Conservation (phyloP, 2,888 invertebrate species). For the Aleiodes leptofemur region DNA sequence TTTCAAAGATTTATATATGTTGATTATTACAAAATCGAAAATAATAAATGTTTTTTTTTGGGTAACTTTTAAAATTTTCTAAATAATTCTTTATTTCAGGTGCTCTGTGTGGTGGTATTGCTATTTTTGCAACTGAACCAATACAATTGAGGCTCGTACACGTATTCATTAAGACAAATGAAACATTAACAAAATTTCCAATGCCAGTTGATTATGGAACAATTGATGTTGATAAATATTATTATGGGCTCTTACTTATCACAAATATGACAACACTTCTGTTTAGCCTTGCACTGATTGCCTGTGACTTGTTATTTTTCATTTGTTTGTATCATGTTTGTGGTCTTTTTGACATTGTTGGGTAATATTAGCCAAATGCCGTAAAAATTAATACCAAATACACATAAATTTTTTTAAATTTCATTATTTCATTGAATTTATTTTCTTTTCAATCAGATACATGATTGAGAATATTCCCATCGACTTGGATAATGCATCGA, state of each 20-base stretch:
- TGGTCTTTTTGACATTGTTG: neutral
- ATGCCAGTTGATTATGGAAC: constrained; percentile 18
- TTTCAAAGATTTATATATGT: constrained; percentile 6
- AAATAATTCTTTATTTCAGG: no score
- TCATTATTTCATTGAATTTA: no score
- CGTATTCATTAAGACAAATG: neutral
- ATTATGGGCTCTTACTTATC: neutral
- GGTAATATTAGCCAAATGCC: neutral
- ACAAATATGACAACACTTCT: neutral
- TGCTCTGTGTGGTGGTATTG: neutral
- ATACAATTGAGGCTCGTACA: constrained; percentile 12
- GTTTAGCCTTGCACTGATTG: neutral
- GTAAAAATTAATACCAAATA: no score
- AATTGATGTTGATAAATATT: constrained; percentile 9
- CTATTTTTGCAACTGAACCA: constrained; percentile 1
- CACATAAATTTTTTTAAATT: no score
- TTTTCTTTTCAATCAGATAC: no score
- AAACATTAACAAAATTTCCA: neutral
- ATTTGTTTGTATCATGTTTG: neutral
- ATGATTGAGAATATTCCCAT: no score
- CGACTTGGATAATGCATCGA: no score
- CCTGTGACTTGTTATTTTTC: constrained; percentile 6
- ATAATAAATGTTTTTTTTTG: no score
- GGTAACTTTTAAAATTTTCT: no score
- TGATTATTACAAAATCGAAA: no score